Evolutionary conservation across 2,888 invertebrate species (phyloP).

Genomic region (Hirtodrosophila duncani): DNA sequence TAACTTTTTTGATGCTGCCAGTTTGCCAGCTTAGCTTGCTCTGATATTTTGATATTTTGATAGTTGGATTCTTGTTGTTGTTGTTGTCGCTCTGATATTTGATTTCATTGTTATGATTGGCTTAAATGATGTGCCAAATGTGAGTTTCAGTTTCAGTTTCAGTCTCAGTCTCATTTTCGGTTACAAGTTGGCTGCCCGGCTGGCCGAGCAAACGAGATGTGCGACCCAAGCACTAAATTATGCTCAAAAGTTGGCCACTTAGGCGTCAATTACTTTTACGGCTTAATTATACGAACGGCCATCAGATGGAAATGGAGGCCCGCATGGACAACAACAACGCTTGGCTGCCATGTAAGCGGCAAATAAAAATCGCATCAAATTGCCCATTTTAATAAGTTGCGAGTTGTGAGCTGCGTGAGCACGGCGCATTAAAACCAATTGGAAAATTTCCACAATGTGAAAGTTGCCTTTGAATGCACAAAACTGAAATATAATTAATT

Average conservation of each 20-base stretch:
- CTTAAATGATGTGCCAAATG: conserved; percentile 68
- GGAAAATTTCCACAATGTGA: conserved; percentile 6
- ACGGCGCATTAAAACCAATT: conserved; percentile 40
- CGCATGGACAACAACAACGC: conserved; percentile 18
- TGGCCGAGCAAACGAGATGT: neutral
- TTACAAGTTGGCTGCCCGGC: neutral
- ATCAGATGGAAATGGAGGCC: conserved; percentile 32
- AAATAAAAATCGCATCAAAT: conserved; percentile 55
- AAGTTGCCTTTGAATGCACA: conserved; percentile 16
- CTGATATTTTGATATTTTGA: neutral
- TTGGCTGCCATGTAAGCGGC: conserved; percentile 45
- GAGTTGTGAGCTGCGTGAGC: conserved; percentile 35
- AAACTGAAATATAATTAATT: conserved; percentile 45
- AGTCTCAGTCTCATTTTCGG: neutral
- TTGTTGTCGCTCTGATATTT: conserved; percentile 47
- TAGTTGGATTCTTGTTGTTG: too few species aligned
- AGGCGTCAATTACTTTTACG: conserved; percentile 62
- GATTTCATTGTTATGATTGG: conserved; percentile 69
- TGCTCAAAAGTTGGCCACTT: conserved; percentile 63
- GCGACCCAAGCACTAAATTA: conserved; percentile 47
- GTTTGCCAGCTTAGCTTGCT: conserved; percentile 14
- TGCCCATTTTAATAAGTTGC: conserved; percentile 15
- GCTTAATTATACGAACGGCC: conserved; percentile 61
- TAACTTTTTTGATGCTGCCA: conserved; percentile 52
- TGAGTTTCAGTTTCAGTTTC: conserved; percentile 13